Base-by-base conservation (phyloP, 1,140 invertebrate genomes). In the Neodiprion lecontei region DNA sequence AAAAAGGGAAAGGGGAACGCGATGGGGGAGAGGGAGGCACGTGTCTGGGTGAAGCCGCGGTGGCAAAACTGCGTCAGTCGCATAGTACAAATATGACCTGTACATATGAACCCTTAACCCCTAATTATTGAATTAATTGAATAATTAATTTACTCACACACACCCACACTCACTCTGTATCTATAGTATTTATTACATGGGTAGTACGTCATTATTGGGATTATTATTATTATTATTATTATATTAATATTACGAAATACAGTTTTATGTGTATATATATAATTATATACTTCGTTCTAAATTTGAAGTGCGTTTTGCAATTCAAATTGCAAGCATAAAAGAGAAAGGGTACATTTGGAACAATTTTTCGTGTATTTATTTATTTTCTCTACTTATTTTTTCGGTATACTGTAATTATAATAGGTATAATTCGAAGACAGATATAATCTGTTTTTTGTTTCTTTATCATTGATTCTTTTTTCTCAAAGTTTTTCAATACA, bases 181-280 rank as follows among this genome's bases (percentile, higher is more conserved):
- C 85, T 89, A 88, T 88, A 88, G 87, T 89, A 89, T 89, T 89
- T 89, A 89, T 88, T 88, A 89, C 85, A 87, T 88, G 88, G 87
- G 86, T 89, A 89, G 87, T 86, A 87, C 78, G 83, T 85, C 85
- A 88, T 88, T 88, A 87, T 87, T 88, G 86, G 87, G 87, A 88
- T 88, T 87, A 88, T 87, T 86, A 87, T 86, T 86, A 86, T 86
- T 86, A 86, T 71, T 79, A 82, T 78, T 80, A 87, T 84, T 85
- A 86, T 86, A 86, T 85, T 86, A 86, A 84, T 84, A 87, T 84
- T 87, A 89, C 81, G 82, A 88, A 88, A 89, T 88, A 88, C 85
- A 88, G 82, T 88, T 88, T 86, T 88, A 88, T 88, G 86, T 88
- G 87, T 88, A 88, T 86, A 85, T 83, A 87, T 86, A 87, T 80